These are phyloP conservation scores for Muntiacus reevesi DNA, from an alignment of 2,113 vertebrate species.

Conservation along the genomic window DNA sequence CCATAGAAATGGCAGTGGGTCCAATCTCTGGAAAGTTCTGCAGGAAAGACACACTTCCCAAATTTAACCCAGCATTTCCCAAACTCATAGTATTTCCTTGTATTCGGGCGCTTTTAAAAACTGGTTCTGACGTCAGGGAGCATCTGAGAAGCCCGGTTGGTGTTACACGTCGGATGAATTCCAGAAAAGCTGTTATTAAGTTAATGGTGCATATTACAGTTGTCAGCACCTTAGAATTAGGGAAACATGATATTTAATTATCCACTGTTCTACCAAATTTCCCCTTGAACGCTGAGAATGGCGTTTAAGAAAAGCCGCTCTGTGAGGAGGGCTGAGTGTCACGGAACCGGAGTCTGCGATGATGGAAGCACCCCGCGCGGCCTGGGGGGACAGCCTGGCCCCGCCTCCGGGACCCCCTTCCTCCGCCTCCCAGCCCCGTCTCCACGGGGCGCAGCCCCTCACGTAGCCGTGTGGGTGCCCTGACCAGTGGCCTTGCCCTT, in stretches of 20 bases:
- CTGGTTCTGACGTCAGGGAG: not conserved
- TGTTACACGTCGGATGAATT: not conserved
- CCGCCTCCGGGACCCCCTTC: not conserved
- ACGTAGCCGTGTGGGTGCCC: accelerated
- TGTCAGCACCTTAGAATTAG: not conserved
- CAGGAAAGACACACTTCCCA: not conserved
- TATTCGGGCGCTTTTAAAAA: accelerated
- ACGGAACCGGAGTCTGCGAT: accelerated
- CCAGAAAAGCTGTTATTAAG: not conserved
- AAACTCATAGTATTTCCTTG: not conserved
- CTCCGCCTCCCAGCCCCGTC: accelerated
- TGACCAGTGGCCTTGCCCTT: accelerated
- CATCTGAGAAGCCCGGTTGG: not conserved
- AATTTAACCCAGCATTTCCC: no score
- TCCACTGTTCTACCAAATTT: not conserved
- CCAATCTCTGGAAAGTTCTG: not conserved
- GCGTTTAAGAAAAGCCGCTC: not conserved
- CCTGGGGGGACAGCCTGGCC: accelerated
- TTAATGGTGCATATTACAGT: not conserved
- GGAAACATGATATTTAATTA: not conserved
- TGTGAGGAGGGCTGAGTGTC: no score
- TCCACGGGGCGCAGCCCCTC: not conserved
- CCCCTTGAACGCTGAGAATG: not conserved
- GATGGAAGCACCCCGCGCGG: accelerated
- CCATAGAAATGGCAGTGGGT: accelerated